These are phyloP conservation scores for Drosophila sucinea DNA, from an alignment of 1,140 invertebrate genomes.

Conservation along the genomic window DNA sequence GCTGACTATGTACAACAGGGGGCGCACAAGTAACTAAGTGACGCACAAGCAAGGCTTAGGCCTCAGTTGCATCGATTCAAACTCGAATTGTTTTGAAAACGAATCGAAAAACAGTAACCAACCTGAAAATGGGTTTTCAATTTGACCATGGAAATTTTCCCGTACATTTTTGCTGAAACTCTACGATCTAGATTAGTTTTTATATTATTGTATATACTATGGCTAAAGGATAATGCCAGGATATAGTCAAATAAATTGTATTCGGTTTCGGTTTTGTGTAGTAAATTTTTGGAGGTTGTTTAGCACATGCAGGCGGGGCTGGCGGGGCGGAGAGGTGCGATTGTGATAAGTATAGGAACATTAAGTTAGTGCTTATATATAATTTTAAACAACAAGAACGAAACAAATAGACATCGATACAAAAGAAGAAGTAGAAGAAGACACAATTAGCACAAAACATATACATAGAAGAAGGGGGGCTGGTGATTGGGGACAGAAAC, in stretches of 20 bases:
- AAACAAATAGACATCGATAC: background rate
- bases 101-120: too few relatives aligned
- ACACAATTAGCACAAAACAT: constrained; percentile 6
- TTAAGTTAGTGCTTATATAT: constrained; percentile 26
- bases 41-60: too few relatives aligned
- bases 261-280: constrained; percentile 34
- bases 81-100: too few relatives aligned
- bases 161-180: constrained; percentile 40
- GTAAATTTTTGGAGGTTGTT: background rate
- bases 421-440: background rate
- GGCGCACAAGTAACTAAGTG: too few relatives aligned
- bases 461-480: background rate
- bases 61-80: too few relatives aligned
- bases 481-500: background rate
- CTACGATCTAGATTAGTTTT: background rate
- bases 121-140: too few relatives aligned
- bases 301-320: constrained; percentile 19
- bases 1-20: too few relatives aligned
- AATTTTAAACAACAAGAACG: constrained; percentile 3
- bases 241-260: background rate
- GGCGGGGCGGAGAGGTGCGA: background rate
- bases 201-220: background rate
- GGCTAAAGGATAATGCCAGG: background rate
- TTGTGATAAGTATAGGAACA: constrained; percentile 31
- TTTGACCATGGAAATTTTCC: constrained; percentile 36